Conservation (phyloP, 2,113 vertebrate species). For the Microcebus ravelobensis region DNA sequence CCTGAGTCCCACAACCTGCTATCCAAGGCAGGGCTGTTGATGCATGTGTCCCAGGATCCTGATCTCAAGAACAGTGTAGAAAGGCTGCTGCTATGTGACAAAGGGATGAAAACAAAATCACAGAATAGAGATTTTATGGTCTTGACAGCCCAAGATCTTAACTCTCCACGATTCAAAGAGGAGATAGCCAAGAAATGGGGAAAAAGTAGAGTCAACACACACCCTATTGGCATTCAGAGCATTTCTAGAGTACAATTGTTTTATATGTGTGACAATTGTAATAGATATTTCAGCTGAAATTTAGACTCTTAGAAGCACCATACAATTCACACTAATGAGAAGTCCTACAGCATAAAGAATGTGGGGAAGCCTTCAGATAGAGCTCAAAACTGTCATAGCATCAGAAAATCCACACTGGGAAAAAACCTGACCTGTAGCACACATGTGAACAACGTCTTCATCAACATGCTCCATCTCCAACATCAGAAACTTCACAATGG, state of each 20-base stretch:
- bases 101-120: neutral
- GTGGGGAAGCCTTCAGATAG: neutral
- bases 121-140: neutral
- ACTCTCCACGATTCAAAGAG: no score
- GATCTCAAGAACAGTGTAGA: neutral
- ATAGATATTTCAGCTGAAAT: neutral
- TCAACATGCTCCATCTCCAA: neutral
- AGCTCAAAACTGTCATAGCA: neutral
- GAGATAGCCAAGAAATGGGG: neutral
- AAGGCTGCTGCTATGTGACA: neutral
- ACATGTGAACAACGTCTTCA: neutral
- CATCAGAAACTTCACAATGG: neutral
- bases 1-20: neutral
- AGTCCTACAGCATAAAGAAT: neutral
- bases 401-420: neutral
- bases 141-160: neutral
- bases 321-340: neutral
- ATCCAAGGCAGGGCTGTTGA: no score
- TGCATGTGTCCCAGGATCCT: no score
- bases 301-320: neutral
- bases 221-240: neutral
- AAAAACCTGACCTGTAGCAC: no score
- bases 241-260: neutral
- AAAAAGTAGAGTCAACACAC: neutral
- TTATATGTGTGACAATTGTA: neutral